Conservation (phyloP, 2,113 vertebrate species). For the Nymphicus hollandicus region DNA sequence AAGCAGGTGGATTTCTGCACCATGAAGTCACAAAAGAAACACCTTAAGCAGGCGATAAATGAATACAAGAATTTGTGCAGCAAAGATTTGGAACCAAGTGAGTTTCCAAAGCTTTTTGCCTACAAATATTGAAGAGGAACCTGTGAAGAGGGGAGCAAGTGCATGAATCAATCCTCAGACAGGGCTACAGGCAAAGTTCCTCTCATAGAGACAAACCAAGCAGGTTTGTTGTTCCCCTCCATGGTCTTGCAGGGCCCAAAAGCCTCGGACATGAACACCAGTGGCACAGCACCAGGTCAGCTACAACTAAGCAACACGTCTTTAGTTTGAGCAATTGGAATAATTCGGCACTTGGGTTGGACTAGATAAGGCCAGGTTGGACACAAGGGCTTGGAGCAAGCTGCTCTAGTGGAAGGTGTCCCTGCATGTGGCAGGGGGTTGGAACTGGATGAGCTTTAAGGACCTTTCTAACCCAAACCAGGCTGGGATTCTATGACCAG, state of each 20-base stretch:
- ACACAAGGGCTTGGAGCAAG: background rate
- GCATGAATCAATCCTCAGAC: background rate
- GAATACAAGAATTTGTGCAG: background rate
- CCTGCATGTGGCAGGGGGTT: background rate
- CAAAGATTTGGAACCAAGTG: background rate
- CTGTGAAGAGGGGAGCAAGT: background rate
- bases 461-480: background rate
- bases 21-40: background rate
- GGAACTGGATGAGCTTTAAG: background rate
- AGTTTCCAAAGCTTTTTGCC: background rate
- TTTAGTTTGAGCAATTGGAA: background rate
- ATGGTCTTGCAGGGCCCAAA: accelerated
- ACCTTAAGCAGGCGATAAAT: background rate
- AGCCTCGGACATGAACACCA: accelerated
- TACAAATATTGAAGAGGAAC: background rate
- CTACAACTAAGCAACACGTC: background rate
- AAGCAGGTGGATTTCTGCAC: background rate
- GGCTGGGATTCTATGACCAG: background rate
- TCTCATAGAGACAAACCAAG: background rate
- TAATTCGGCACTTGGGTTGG: background rate
- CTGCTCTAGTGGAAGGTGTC: background rate
- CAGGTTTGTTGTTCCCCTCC: background rate
- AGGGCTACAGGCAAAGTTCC: background rate
- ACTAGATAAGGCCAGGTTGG: background rate
- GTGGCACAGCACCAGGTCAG: background rate